phyloP scores from a whole-genome alignment of 2,113 vertebrate species.

The Gyps fulvus region DNA sequence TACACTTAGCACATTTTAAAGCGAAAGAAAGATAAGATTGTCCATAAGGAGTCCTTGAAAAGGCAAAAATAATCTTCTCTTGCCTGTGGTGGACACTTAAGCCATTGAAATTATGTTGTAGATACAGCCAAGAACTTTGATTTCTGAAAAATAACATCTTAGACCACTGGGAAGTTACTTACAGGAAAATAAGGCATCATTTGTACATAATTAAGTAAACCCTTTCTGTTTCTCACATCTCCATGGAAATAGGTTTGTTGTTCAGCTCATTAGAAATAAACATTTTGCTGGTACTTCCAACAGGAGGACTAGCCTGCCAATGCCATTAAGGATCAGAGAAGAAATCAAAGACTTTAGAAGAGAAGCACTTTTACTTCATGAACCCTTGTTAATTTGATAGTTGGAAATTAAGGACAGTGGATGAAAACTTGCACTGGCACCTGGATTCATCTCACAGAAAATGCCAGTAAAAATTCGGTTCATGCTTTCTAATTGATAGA shows the following conservation, averaged over 20 bases:
- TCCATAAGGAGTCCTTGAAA: background rate
- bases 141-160: background rate
- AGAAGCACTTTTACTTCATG: background rate
- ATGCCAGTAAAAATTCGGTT: background rate
- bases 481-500: background rate
- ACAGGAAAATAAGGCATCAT: background rate
- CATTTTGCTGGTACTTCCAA: background rate
- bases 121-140: background rate
- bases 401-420: background rate
- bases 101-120: background rate
- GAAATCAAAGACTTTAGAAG: background rate
- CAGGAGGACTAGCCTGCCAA: background rate
- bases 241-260: background rate
- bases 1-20: background rate
- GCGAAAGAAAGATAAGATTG: background rate
- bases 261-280: slow-evolving; percentile 10
- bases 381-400: background rate
- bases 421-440: background rate
- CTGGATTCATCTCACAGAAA: background rate
- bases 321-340: background rate
- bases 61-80: background rate
- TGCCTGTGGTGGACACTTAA: background rate
- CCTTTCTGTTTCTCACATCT: background rate
- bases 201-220: background rate
- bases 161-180: background rate